These are phyloP conservation scores for Oligia fasciuncula DNA, from an alignment of 2,888 invertebrate genomes.

Conservation along the genomic window DNA sequence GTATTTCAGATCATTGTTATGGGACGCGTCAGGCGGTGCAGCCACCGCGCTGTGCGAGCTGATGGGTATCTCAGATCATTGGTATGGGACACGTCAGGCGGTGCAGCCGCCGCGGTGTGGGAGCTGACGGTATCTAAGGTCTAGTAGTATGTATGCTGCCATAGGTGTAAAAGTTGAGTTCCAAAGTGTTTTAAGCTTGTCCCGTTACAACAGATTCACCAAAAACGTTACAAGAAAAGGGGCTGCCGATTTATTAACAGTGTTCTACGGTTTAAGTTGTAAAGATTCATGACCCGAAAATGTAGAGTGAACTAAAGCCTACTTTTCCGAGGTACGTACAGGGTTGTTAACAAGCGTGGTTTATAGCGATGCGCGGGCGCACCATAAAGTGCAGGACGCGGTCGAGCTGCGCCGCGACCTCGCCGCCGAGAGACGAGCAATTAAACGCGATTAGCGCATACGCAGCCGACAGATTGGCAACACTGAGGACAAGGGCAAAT, in stretches of 20 bases:
- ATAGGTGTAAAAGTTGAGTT: background rate
- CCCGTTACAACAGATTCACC: background rate
- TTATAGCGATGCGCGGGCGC: slow-evolving; percentile 62
- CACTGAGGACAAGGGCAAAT: slow-evolving; percentile 8
- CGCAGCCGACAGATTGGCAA: slow-evolving; percentile 50
- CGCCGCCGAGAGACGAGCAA: slow-evolving; percentile 33
- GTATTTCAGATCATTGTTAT: background rate
- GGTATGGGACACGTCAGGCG: no score
- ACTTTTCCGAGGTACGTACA: slow-evolving; percentile 13
- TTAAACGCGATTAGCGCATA: slow-evolving; percentile 65
- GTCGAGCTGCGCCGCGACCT: slow-evolving; percentile 6
- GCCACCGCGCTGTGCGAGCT: no score
- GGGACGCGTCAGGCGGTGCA: no score
- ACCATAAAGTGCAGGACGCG: slow-evolving; percentile 37
- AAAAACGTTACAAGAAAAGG: background rate
- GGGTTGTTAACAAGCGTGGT: slow-evolving; percentile 69
- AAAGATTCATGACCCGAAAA: background rate
- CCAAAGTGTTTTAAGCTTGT: background rate
- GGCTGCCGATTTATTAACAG: background rate
- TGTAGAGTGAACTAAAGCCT: background rate
- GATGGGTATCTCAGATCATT: no score
- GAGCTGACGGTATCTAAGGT: background rate
- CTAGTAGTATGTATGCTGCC: no score
- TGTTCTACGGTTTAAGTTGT: background rate
- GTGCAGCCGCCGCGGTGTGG: no score